Evolutionary conservation across 2,888 invertebrate species (phyloP).

Genomic region (Rhopalosiphum nymphaeae): DNA sequence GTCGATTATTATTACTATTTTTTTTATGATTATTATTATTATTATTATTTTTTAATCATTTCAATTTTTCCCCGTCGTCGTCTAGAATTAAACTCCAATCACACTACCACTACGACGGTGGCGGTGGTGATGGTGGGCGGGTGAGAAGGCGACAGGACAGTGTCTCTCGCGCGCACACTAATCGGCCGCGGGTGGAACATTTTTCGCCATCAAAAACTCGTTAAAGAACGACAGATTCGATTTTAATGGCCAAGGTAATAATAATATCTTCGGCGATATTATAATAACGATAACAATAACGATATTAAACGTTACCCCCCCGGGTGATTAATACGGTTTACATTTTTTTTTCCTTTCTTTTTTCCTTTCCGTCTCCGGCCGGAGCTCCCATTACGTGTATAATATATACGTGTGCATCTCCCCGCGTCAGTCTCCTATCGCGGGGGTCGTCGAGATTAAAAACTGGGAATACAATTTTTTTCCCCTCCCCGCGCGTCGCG

Average conservation of each 20-base stretch:
- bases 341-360: constrained; percentile 32
- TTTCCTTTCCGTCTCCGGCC: neutral
- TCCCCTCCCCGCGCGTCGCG: neutral
- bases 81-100: constrained; percentile 62
- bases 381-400: neutral
- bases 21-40: constrained; percentile 26
- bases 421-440: neutral
- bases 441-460: constrained; percentile 42
- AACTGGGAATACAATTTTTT: constrained; percentile 54
- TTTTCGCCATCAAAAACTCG: constrained; percentile 65
- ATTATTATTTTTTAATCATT: constrained; percentile 64
- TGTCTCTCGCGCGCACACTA: constrained; percentile 27
- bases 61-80: constrained; percentile 42
- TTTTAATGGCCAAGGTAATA: constrained; percentile 65
- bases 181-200: constrained; percentile 65
- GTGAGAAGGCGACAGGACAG: constrained; percentile 17
- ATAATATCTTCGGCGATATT: constrained; percentile 65
- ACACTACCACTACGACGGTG: neutral
- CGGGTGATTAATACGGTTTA: constrained; percentile 65
- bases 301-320: constrained; percentile 65
- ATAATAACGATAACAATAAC: constrained; percentile 65
- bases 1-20: constrained; percentile 62
- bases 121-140: neutral
- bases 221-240: constrained; percentile 65
- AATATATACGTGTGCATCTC: neutral